phyloP scores from a whole-genome alignment of 2,113 vertebrate genomes.

The Perca schrenkii region DNA sequence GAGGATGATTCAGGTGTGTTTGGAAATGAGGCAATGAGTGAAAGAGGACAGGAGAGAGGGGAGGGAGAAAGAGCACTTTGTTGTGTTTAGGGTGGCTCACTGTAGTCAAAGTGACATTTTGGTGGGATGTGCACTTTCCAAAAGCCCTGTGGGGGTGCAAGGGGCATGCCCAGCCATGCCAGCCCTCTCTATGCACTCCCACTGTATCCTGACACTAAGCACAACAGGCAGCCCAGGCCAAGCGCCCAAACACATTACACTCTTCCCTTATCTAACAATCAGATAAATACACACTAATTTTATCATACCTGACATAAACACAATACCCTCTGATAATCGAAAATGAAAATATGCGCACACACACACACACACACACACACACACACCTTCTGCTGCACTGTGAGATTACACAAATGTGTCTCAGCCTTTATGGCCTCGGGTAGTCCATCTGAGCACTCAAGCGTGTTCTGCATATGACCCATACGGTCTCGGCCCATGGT shows the following conservation, averaged over 20 bases:
- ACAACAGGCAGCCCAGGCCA: constrained; percentile 68
- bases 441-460: constrained; percentile 1
- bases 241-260: constrained; percentile 72
- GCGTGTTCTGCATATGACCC: constrained; percentile 17
- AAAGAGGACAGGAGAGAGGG: background rate
- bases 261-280: constrained; percentile 59
- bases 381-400: constrained; percentile 16
- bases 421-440: constrained; percentile 5
- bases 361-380: background rate
- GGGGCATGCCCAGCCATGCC: constrained; percentile 67
- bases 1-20: constrained; percentile 32
- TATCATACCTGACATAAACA: constrained; percentile 46
- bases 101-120: constrained; percentile 77
- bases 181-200: constrained; percentile 53
- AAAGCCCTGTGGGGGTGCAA: constrained; percentile 65
- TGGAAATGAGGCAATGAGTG: background rate
- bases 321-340: constrained; percentile 27
- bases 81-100: constrained; percentile 53
- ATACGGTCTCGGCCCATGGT: background rate
- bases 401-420: constrained; percentile 13
- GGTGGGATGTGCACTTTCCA: constrained; percentile 78
- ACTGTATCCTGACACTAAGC: constrained; percentile 68
- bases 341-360: background rate
- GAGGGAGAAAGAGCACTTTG: constrained; percentile 28
- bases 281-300: constrained; percentile 49